Conservation (phyloP, 2,888 invertebrate species). For the Mechanitis messenoides region DNA sequence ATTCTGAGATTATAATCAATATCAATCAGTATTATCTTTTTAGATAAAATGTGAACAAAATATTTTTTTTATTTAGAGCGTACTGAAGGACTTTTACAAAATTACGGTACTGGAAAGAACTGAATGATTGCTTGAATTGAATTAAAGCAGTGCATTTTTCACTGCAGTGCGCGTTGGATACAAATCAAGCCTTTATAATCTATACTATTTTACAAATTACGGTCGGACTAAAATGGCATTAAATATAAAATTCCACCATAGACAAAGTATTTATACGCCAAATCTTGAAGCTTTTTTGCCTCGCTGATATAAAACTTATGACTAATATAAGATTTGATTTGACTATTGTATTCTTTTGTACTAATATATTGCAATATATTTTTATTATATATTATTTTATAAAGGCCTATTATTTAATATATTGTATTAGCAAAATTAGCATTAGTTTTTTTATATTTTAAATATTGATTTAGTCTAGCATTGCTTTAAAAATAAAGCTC, state of each 20-base stretch:
- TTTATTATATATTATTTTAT: background rate
- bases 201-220: too few relatives aligned
- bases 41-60: background rate
- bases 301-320: constrained; percentile 7
- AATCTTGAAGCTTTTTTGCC: constrained; percentile 1
- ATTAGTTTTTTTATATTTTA: background rate
- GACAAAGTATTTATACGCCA: background rate
- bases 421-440: background rate
- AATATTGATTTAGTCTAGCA: background rate
- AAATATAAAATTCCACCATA: background rate
- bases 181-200: too few relatives aligned
- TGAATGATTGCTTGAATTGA: too few relatives aligned
- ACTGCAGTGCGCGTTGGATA: too few relatives aligned
- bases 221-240: too few relatives aligned
- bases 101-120: too few relatives aligned
- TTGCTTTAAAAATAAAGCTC: too few relatives aligned
- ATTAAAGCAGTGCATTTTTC: too few relatives aligned
- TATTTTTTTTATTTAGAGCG: background rate
- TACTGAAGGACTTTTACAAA: background rate
- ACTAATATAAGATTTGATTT: background rate
- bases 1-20: background rate
- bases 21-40: background rate
- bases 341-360: constrained; percentile 2
- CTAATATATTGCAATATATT: background rate
- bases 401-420: constrained; percentile 2